phyloP scores from a whole-genome alignment of 1,140 invertebrate species.

The Monochamus saltuarius region DNA sequence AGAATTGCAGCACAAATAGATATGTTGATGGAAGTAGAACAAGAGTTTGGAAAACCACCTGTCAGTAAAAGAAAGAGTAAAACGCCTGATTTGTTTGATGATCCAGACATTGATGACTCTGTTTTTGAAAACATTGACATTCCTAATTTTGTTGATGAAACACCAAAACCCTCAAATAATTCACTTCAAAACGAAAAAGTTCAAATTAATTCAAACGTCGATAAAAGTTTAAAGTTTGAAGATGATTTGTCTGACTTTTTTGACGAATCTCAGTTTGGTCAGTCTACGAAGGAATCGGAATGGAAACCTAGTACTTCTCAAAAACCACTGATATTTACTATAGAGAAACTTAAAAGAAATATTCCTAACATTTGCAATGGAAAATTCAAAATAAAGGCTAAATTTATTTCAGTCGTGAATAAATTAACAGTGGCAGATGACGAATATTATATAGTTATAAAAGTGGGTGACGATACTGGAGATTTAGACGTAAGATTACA shows the following conservation, averaged over 20 bases:
- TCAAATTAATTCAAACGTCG: conserved; percentile 12
- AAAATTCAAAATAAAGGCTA: conserved; percentile 41
- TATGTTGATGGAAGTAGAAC: conserved; percentile 33
- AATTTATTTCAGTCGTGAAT: conserved; percentile 38
- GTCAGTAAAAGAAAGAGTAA: conserved; percentile 10
- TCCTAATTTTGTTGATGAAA: neutral
- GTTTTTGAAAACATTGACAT: conserved; percentile 16
- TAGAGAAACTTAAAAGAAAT: conserved; percentile 24
- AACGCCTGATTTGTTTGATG: conserved; percentile 37
- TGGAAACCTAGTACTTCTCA: too few species aligned
- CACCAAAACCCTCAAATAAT: neutral
- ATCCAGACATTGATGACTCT: conserved; percentile 28
- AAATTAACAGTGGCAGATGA: conserved; percentile 34
- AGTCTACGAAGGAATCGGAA: too few species aligned
- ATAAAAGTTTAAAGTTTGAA: neutral
- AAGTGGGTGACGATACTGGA: conserved; percentile 32
- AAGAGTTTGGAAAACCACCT: conserved; percentile 11
- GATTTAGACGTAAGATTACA: conserved; percentile 28
- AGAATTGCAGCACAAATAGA: conserved; percentile 31
- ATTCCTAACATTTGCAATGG: conserved; percentile 26
- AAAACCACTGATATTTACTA: conserved; percentile 15
- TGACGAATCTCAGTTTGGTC: too few species aligned
- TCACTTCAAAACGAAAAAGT: neutral
- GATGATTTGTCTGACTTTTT: too few species aligned
- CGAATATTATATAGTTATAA: conserved; percentile 33